Base-by-base conservation (phyloP, 2,888 invertebrate species). In the Ceramica pisi region DNA sequence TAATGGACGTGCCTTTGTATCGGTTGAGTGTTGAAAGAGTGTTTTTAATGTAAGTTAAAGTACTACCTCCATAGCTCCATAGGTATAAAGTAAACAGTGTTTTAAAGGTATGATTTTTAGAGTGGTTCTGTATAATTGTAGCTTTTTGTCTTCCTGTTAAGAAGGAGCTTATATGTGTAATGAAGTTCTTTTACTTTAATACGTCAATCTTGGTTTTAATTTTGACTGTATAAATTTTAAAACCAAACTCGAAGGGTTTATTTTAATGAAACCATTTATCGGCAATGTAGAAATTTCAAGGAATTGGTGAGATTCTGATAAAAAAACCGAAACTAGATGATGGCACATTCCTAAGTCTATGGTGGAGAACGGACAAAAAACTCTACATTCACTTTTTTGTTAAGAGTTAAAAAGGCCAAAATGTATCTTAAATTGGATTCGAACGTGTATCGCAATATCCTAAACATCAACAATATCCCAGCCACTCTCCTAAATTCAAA, bases 1-100 rank as follows among this genome's bases (percentile, higher is more conserved):
- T 84, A 82, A 86, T 79, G 71, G 72, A 76, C 26, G 61, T 55
- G 62, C 21, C 53, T 82, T 79, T 80, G 79, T 77, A 78, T 68
- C 55, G 59, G 71, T 78, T 60, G 67, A 55, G 66, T 71, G 70
- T 73, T 75, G 35, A 68, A 75, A 75, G 35, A 59, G 65, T 72
- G 53, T 66, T 68, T 67, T 59, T 72, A 75, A 71, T 62, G 60
- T 46, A 65, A 55, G 48, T 19, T 16, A n/a, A 26, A 51, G 46
- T 31, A 14, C 19, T 44, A 19, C n/a, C 7, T 67, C 35, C 8
- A 23, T 23, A 35, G n/a, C 7, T 67, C 35, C 8, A 23, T 23
- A 35, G n/a, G 16, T 41, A 35, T 53, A 46, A 38, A 3, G 9
- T 0, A 16, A 23, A 63, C 19, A 23, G 12, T 7, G 16, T 19